Conservation (phyloP, 2,113 vertebrate species). For the Rhombomys opimus region DNA sequence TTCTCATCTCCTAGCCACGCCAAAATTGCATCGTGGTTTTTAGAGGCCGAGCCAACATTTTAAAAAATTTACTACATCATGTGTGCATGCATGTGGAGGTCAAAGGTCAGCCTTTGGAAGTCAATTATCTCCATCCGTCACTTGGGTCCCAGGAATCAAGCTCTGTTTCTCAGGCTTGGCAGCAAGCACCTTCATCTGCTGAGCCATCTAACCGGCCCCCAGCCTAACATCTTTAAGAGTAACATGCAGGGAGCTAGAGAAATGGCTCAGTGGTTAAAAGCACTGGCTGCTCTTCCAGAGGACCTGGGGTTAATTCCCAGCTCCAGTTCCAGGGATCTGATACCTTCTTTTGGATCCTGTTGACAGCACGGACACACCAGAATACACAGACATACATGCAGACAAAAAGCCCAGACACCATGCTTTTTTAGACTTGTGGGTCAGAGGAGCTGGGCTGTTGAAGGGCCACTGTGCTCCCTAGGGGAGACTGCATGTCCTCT, state of each 20-base stretch:
- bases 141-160: background rate
- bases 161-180: background rate
- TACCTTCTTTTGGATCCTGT: background rate
- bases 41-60: background rate
- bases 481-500: background rate
- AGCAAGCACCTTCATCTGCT: background rate
- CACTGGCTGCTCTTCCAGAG: background rate
- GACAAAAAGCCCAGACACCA: background rate
- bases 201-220: background rate
- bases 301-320: background rate
- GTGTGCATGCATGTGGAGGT: background rate
- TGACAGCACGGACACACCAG: background rate
- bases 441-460: background rate
- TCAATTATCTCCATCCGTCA: background rate
- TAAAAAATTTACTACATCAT: background rate
- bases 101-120: background rate
- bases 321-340: background rate
- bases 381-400: background rate
- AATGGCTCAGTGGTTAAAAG: background rate
- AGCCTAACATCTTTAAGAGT: background rate
- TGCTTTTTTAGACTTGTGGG: background rate
- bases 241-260: too few species aligned
- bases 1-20: background rate
- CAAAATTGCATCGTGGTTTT: background rate
- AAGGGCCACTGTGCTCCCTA: too few species aligned